phyloP scores from a whole-genome alignment of 2,888 invertebrate species.

The Artemia sinica region DNA sequence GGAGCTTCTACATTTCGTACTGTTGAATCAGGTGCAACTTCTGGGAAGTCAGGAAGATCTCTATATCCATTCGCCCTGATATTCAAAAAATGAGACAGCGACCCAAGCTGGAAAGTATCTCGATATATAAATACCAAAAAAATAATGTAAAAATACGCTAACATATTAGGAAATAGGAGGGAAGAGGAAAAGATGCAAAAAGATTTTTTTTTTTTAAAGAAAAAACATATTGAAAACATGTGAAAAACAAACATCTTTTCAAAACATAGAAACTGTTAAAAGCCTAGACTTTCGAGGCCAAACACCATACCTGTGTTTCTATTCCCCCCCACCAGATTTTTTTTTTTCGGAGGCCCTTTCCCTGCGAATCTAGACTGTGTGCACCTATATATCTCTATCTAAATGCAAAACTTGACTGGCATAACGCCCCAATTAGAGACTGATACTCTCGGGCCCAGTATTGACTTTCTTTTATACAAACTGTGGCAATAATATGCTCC shows the following conservation, averaged over 20 bases:
- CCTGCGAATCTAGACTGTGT: too few relatives aligned
- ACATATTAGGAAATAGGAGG: background rate
- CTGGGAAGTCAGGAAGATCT: constrained; percentile 67
- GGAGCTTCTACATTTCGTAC: constrained; percentile 53
- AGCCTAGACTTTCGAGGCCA: background rate
- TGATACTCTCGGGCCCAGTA: too few relatives aligned
- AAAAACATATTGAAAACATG: background rate
- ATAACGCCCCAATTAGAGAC: too few relatives aligned
- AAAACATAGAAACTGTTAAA: background rate
- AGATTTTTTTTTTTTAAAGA: background rate
- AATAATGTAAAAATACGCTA: too few relatives aligned
- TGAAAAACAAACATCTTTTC: background rate
- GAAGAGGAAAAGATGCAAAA: background rate
- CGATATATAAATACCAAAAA: constrained; percentile 39
- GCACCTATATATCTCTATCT: too few relatives aligned
- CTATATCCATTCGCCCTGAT: constrained; percentile 69
- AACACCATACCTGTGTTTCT: too few relatives aligned
- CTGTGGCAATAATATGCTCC: too few relatives aligned
- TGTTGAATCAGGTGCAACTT: constrained; percentile 49
- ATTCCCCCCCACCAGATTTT: too few relatives aligned
- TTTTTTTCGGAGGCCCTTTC: too few relatives aligned
- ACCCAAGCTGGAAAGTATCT: constrained; percentile 77
- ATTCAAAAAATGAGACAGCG: constrained; percentile 85
- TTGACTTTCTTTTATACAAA: too few relatives aligned
- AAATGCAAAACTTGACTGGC: too few relatives aligned